These are phyloP conservation scores for Homarus gammarus DNA, from an alignment of 2,888 invertebrate genomes.

Conservation along the genomic window DNA sequence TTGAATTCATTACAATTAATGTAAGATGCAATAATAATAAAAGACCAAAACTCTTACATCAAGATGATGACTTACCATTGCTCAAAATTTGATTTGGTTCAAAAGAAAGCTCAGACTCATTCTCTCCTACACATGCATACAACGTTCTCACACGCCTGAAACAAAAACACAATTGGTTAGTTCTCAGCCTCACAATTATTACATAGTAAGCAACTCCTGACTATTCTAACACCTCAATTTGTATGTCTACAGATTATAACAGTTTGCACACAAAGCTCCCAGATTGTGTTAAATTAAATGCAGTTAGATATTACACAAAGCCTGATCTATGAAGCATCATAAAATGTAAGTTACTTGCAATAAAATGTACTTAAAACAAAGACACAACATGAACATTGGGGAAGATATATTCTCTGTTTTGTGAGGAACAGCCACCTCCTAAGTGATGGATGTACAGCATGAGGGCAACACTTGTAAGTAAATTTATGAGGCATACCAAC, in stretches of 20 bases:
- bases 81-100: conserved; percentile 99
- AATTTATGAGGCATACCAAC: too few relatives aligned
- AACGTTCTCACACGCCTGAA: conserved; percentile 92
- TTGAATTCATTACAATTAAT: neutral
- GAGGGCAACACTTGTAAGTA: too few relatives aligned
- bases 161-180: conserved; percentile 75
- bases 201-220: neutral
- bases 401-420: too few relatives aligned
- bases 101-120: conserved; percentile 97
- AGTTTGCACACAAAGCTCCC: neutral
- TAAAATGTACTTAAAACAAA: too few relatives aligned
- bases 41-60: neutral
- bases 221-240: neutral
- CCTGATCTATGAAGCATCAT: neutral
- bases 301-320: neutral
- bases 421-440: too few relatives aligned
- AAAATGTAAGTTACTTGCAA: too few relatives aligned
- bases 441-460: too few relatives aligned
- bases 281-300: neutral
- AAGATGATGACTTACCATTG: conserved; percentile 85
- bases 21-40: neutral
- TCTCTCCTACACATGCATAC: conserved; percentile 97
- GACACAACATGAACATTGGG: too few relatives aligned
- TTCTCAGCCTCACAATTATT: neutral
- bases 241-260: neutral